These are phyloP conservation scores for Neomonachus schauinslandi DNA, from an alignment of 2,113 vertebrate species.

Conservation along the genomic window DNA sequence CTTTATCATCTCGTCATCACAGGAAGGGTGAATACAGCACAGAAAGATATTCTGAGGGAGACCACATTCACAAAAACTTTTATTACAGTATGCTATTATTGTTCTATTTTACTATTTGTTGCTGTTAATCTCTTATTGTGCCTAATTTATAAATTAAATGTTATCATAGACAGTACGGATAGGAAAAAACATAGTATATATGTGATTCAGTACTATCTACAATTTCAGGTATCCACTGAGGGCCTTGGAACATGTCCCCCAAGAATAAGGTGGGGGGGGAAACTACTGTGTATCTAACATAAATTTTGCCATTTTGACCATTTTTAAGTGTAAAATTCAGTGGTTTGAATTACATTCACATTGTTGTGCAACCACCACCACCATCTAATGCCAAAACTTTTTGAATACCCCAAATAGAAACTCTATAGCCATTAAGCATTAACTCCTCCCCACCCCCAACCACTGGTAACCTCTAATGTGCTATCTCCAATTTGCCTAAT, in stretches of 20 bases:
- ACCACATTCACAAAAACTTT: not conserved
- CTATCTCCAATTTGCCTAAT: not conserved
- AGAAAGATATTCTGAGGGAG: not conserved
- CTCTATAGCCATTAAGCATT: not conserved
- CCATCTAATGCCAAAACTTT: not conserved
- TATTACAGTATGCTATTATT: not conserved
- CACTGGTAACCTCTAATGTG: not conserved
- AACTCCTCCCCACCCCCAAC: no score
- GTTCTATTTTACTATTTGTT: not conserved
- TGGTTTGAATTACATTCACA: not conserved
- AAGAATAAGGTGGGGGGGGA: not conserved
- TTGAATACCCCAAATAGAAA: not conserved
- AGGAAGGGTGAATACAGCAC: not conserved
- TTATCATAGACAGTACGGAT: not conserved
- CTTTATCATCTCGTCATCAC: not conserved
- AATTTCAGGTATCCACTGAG: not conserved
- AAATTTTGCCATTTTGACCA: not conserved
- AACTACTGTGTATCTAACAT: not conserved
- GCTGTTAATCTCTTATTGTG: not conserved
- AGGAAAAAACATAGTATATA: not conserved
- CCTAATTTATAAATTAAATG: not conserved
- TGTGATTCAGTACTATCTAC: not conserved
- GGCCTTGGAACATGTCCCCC: not conserved
- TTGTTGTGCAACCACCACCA: not conserved
- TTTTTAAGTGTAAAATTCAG: not conserved